Conservation (phyloP, 2,888 invertebrate genomes). For the Clunio marinus region DNA sequence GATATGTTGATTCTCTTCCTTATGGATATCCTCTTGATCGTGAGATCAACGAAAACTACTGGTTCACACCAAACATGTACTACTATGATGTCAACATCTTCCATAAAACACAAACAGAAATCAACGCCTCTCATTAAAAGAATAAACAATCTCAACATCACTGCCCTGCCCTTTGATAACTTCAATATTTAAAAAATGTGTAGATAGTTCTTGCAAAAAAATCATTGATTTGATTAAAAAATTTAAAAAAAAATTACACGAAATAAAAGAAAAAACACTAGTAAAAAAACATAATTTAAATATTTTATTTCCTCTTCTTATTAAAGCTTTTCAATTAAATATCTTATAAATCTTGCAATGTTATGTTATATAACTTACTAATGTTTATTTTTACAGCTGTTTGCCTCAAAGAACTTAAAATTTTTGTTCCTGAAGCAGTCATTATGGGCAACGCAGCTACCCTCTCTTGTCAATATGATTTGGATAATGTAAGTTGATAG, state of each 20-base stretch:
- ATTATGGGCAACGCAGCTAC: constrained; percentile 52
- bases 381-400: constrained; percentile 47
- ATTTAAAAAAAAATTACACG: background rate
- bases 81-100: constrained; percentile 63
- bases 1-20: constrained; percentile 59
- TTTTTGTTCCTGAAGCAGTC: constrained; percentile 52
- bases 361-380: too few species aligned
- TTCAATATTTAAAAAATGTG: background rate
- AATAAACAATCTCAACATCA: background rate
- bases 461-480: constrained; percentile 51
- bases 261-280: background rate
- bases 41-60: constrained; percentile 56
- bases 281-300: background rate
- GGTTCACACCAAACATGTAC: constrained; percentile 64
- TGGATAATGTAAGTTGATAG: constrained; percentile 48
- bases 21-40: constrained; percentile 74
- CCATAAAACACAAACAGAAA: constrained; percentile 55
- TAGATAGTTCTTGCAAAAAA: constrained; percentile 5
- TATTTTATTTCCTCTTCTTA: background rate
- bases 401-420: constrained; percentile 51
- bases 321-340: too few species aligned
- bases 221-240: constrained; percentile 10
- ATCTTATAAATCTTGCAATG: too few species aligned
- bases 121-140: constrained; percentile 43
- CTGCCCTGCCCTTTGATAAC: background rate